phyloP scores from a whole-genome alignment of 2,888 invertebrate genomes.

The Ophion obscuratus region DNA sequence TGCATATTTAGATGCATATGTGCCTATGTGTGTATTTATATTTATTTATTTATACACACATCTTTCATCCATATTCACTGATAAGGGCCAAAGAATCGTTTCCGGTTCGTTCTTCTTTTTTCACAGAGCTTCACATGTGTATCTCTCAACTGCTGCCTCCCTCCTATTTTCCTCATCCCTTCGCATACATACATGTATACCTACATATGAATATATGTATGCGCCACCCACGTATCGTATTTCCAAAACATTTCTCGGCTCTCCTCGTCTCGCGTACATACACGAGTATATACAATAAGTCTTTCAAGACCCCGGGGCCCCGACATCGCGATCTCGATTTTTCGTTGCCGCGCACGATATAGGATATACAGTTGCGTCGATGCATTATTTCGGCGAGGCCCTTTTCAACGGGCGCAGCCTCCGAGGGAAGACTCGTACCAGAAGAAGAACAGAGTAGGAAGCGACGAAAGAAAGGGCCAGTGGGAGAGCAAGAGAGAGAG shows the following conservation, averaged over 20 bases:
- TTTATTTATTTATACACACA: conserved; percentile 13
- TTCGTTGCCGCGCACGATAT: conserved; percentile 35
- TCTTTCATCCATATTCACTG: conserved; percentile 49
- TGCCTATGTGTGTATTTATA: neutral
- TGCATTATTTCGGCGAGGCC: conserved; percentile 35
- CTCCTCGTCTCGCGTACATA: neutral
- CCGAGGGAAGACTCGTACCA: conserved; percentile 11
- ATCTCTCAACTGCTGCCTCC: neutral
- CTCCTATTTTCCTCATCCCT: too few relatives aligned
- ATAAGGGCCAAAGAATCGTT: conserved; percentile 57
- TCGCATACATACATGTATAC: neutral
- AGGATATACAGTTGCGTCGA: conserved; percentile 37
- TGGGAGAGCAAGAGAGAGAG: conserved; percentile 18
- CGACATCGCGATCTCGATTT: conserved; percentile 43
- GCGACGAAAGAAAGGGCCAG: neutral
- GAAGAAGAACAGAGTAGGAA: conserved; percentile 18
- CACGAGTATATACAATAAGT: neutral
- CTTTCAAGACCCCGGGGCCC: conserved; percentile 7
- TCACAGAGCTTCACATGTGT: conserved; percentile 19
- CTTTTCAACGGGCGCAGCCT: conserved; percentile 48
- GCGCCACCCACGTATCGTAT: conserved; percentile 10
- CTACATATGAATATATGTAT: neutral
- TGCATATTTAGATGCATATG: too few relatives aligned
- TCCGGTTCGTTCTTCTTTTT: conserved; percentile 52
- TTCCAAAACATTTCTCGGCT: conserved; percentile 8